These are phyloP conservation scores for Ophthalmolycus amberensis DNA, from an alignment of 2,113 vertebrate genomes.

Conservation along the genomic window DNA sequence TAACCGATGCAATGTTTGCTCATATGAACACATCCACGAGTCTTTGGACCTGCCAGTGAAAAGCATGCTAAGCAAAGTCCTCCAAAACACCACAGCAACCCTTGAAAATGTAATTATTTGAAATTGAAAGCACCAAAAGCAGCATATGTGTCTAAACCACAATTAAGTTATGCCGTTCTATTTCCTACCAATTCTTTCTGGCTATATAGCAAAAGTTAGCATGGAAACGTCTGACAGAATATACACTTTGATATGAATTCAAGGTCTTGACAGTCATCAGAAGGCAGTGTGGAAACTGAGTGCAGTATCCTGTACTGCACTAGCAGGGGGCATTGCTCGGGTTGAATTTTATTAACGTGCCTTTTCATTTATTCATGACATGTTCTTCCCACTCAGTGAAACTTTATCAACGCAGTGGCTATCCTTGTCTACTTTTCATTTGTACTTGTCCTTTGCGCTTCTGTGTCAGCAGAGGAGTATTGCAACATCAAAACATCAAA, in stretches of 20 bases:
- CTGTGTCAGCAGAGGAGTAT: background rate
- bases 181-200: background rate
- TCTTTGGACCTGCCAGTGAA: background rate
- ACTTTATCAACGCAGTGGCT: constrained; percentile 12
- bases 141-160: background rate
- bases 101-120: background rate
- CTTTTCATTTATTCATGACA: constrained; percentile 38
- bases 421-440: background rate
- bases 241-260: background rate
- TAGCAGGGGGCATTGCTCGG: background rate
- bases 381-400: constrained; percentile 23
- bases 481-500: constrained; percentile 11
- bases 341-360: constrained; percentile 25
- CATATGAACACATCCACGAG: background rate
- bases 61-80: background rate
- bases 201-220: background rate
- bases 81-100: background rate
- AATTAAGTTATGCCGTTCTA: background rate
- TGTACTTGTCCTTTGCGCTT: constrained; percentile 8
- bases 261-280: background rate
- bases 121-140: background rate
- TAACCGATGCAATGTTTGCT: no score
- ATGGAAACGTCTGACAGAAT: background rate
- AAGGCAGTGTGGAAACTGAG: background rate
- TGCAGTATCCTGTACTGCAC: background rate